Base-by-base conservation (phyloP, 2,888 invertebrate species). In the Yponomeuta plumbellus region DNA sequence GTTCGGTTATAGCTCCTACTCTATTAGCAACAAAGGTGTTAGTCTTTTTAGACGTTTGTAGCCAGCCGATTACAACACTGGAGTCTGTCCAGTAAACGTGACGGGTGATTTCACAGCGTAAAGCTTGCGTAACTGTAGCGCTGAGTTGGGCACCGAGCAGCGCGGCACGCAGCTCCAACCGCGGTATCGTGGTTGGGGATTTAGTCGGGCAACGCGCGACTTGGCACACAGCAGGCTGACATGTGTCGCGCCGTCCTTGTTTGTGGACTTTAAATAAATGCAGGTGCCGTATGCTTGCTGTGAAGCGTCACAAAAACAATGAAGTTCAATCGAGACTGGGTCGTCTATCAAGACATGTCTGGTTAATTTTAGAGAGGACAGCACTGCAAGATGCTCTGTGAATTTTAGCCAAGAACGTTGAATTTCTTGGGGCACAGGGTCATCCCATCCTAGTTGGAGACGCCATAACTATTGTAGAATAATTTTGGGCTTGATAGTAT, bases 401-500 rank as follows among this genome's bases (percentile, higher is more conserved):
- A n/a, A n/a, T n/a, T n/a, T n/a, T n/a, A n/a, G n/a, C n/a, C n/a
- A n/a, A n/a, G n/a, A n/a, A n/a, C n/a, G n/a, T n/a, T n/a, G n/a
- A n/a, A n/a, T n/a, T n/a, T n/a, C n/a, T n/a, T n/a, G n/a, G n/a
- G n/a, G n/a, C n/a, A n/a, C n/a, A n/a, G n/a, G n/a, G n/a, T n/a
- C n/a, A n/a, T n/a, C n/a, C n/a, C n/a, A n/a, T n/a, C n/a, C n/a
- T n/a, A 59, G 20, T 20, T 59, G 5, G 22, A n/a, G 11, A 21
- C 11, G 11, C 40, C 66, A 66, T 20, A 66, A 21, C n/a, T 34
- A 1, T 61, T 66, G 66, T 20, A 66, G 40, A 13, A 61, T 13
- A 11, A 66, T 61, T 40, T 66, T 66, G 21, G 52, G 21, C 22
- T 13, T 26, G 10, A 61, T 40, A 21, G 40, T 61, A 17, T 20